Conservation (phyloP, 2,113 vertebrate species). For the Eleginops maclovinus region DNA sequence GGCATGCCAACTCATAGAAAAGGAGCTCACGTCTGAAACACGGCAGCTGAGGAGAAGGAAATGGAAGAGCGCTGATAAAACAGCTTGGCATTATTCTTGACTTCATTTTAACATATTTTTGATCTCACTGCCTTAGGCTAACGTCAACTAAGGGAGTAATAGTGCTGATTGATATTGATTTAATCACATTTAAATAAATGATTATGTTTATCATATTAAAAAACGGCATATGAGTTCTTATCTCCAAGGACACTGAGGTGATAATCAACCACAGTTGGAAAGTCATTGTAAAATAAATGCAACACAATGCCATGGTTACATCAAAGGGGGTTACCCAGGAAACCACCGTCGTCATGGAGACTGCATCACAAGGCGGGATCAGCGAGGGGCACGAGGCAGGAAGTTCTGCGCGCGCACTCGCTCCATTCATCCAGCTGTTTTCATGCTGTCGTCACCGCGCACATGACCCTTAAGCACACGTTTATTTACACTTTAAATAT, state of each 20-base stretch:
- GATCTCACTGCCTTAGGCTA: not conserved
- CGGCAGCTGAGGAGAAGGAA: slow-evolving; percentile 21
- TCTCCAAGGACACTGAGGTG: slow-evolving; percentile 36
- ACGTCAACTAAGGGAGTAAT: not conserved
- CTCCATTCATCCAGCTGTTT: slow-evolving; percentile 66
- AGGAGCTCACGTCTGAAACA: slow-evolving; percentile 28
- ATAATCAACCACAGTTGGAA: slow-evolving; percentile 86
- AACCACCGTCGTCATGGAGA: slow-evolving; percentile 94
- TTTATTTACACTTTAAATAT: not conserved
- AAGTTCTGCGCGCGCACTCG: slow-evolving; percentile 55
- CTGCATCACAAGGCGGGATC: slow-evolving; percentile 90
- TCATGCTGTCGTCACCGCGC: slow-evolving; percentile 40
- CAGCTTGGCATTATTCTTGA: not conserved
- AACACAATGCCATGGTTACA: slow-evolving; percentile 89
- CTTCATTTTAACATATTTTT: not conserved
- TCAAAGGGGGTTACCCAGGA: slow-evolving; percentile 94
- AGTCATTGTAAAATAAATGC: slow-evolving; percentile 86
- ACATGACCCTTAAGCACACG: slow-evolving; percentile 44
- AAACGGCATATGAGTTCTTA: not conserved
- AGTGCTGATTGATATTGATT: not conserved
- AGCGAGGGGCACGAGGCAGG: slow-evolving; percentile 83
- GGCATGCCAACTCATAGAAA: slow-evolving; percentile 70
- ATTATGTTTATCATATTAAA: not conserved
- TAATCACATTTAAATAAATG: not conserved
- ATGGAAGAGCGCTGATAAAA: not conserved